Evolutionary conservation across 2,797 vertebrate species (phyloP).

Genomic region (Loris lydekkerianus): DNA sequence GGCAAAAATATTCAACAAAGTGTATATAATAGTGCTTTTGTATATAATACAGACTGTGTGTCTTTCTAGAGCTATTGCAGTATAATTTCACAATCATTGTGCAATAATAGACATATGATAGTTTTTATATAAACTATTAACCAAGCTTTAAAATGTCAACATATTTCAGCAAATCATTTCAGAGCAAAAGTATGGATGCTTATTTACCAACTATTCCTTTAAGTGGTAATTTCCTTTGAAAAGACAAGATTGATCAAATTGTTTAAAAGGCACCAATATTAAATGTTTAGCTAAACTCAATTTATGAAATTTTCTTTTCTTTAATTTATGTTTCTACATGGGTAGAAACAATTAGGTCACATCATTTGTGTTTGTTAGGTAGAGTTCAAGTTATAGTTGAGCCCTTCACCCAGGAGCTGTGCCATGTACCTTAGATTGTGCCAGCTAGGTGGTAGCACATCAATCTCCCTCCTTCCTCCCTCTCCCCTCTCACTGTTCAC

Average conservation of each 20-base stretch:
- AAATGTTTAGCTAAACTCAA: conserved; percentile 17
- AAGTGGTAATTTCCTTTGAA: conserved; percentile 60
- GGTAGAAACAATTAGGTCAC: too few relatives aligned
- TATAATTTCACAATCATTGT: conserved; percentile 64
- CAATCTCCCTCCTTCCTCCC: too few relatives aligned
- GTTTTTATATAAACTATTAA: conserved; percentile 65
- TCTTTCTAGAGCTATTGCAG: conserved; percentile 45
- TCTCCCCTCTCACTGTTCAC: too few relatives aligned
- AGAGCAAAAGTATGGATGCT: conserved; percentile 52
- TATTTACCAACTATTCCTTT: conserved; percentile 53
- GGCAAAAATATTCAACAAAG: conserved; percentile 73
- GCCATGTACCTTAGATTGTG: too few relatives aligned
- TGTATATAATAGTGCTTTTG: conserved; percentile 49
- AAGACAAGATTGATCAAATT: conserved; percentile 50
- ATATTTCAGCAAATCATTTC: conserved; percentile 65
- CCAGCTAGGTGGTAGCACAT: too few relatives aligned
- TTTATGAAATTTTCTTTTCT: conserved; percentile 34
- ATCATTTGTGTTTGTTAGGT: too few relatives aligned
- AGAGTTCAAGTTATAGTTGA: too few relatives aligned
- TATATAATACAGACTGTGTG: conserved; percentile 38
- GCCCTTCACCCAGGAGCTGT: too few relatives aligned
- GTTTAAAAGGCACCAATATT: conserved; percentile 56
- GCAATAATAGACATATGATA: conserved; percentile 50
- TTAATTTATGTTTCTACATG: too few relatives aligned
- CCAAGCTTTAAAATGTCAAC: conserved; percentile 48